Evolutionary conservation across 2,888 invertebrate genomes (phyloP).

Genomic region (Protula sp.): DNA sequence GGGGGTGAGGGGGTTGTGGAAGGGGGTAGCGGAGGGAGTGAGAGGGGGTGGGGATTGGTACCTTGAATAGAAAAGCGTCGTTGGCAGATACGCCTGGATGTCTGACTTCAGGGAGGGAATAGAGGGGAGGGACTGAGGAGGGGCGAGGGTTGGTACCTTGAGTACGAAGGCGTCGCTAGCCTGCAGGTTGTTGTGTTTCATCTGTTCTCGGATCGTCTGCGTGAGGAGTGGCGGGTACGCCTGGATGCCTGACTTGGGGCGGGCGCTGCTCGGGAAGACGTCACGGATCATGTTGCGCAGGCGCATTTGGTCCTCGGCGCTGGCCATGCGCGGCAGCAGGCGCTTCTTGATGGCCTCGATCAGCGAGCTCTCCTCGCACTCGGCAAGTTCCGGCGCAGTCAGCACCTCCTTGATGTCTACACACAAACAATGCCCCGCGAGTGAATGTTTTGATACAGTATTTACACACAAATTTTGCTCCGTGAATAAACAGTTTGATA

Average conservation of each 20-base stretch:
- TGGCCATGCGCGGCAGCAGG: not conserved
- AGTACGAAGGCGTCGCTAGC: slow-evolving; percentile 6
- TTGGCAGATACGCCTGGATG: too few relatives aligned
- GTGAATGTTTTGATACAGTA: too few relatives aligned
- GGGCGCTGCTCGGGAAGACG: slow-evolving; percentile 37
- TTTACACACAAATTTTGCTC: too few relatives aligned
- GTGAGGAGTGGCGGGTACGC: slow-evolving; percentile 31
- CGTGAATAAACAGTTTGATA: too few relatives aligned
- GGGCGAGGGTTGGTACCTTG: not conserved
- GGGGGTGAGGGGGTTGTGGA: too few relatives aligned
- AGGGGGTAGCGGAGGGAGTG: too few relatives aligned
- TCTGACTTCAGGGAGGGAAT: too few relatives aligned
- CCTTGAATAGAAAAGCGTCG: too few relatives aligned
- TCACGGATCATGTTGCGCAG: slow-evolving; percentile 23
- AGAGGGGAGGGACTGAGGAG: too few relatives aligned
- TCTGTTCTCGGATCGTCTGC: slow-evolving; percentile 39
- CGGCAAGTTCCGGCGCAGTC: not conserved
- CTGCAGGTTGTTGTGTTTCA: slow-evolving; percentile 39
- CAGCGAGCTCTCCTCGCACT: not conserved
- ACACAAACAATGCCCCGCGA: too few relatives aligned
- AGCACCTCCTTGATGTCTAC: not conserved
- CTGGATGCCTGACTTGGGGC: slow-evolving; percentile 22
- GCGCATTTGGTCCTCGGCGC: not conserved
- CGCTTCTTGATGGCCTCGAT: not conserved
- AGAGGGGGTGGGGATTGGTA: too few relatives aligned